Base-by-base conservation (phyloP, 2,113 vertebrate genomes). In the Eptesicus fuscus region DNA sequence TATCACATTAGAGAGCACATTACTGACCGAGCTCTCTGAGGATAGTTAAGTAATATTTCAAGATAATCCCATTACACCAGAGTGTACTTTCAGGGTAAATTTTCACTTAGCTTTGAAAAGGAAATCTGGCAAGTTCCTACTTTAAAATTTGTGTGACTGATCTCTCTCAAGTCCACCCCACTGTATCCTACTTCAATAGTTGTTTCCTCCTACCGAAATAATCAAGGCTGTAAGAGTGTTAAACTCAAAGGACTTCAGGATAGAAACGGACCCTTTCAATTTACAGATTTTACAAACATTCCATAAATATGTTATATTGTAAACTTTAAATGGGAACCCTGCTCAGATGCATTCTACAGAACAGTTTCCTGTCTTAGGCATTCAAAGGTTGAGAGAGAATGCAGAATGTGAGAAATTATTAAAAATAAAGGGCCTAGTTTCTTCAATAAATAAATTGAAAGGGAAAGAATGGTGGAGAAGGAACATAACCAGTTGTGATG, bases 11-110 rank as follows among this genome's bases (percentile, higher is more conserved):
- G 63, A 95, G 2, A 94, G 18, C 28, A 94, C 90, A 61, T 63
- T 63, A n/a, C 9, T 95, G 14, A 80, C 28, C 22, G 94, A 28
- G 8, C 59, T 86, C 74, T 42, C 61, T 61, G 61, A n/a, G 25
- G 44, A 70, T 35, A 56, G 70, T 83, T 83, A 77, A 76, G 44
- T 20, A 92, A 23, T 82, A 91, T 83, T 94, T 92, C 51, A 82
- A 79, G 59, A 91, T 67, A 91, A 61, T 22, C 6, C 25, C 28
- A 71, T 56, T 76, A 35, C 7, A 83, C 28, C 56, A 78, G 30
- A 56, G 9, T 90, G 9, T 44, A 83, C 20, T 88, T 84, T 71
- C 65, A 67, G 13, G 0, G 4, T 61, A 70, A 65, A 83, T 28
- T 77, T 85, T 78, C 35, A 69, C 18, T 89, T 32, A 28, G 17